Conservation (phyloP, 1,140 invertebrate genomes). For the Pantala flavescens region DNA sequence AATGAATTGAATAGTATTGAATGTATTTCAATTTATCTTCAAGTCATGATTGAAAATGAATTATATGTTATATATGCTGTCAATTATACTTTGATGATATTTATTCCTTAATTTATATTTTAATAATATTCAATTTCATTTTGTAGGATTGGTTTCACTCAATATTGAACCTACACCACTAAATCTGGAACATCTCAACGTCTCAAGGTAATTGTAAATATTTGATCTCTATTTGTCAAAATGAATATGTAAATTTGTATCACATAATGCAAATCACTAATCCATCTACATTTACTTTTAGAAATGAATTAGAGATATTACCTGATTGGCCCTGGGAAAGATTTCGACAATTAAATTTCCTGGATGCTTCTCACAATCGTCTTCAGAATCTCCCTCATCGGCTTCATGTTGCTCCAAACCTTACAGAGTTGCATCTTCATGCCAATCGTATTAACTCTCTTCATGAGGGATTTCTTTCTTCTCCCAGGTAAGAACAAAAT, state of each 20-base stretch:
- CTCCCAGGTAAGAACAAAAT: slow-evolving; percentile 35
- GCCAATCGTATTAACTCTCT: slow-evolving; percentile 62
- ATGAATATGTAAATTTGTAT: neutral
- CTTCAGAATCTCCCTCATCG: slow-evolving; percentile 50
- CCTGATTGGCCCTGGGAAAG: slow-evolving; percentile 54
- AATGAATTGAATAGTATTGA: no score
- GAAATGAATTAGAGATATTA: slow-evolving; percentile 58
- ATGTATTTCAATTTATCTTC: no score
- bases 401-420: slow-evolving; percentile 43
- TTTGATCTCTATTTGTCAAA: neutral
- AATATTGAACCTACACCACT: slow-evolving; percentile 50
- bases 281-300: slow-evolving; percentile 26
- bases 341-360: slow-evolving; percentile 31
- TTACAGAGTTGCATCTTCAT: slow-evolving; percentile 62
- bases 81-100: no score
- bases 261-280: slow-evolving; percentile 13
- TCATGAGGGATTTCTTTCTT: slow-evolving; percentile 63
- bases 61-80: no score
- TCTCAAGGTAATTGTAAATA: slow-evolving; percentile 47
- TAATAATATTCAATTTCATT: slow-evolving; percentile 25
- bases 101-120: no score
- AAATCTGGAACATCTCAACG: slow-evolving; percentile 59
- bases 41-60: no score
- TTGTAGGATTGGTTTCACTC: slow-evolving; percentile 53
- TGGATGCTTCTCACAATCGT: slow-evolving; percentile 65